Percentiles rank a stretch among this genome's conserved stretches.
Evolutionary conservation across 1,140 invertebrate species (phyloP).

Genomic region (Musca vetustissima): DNA sequence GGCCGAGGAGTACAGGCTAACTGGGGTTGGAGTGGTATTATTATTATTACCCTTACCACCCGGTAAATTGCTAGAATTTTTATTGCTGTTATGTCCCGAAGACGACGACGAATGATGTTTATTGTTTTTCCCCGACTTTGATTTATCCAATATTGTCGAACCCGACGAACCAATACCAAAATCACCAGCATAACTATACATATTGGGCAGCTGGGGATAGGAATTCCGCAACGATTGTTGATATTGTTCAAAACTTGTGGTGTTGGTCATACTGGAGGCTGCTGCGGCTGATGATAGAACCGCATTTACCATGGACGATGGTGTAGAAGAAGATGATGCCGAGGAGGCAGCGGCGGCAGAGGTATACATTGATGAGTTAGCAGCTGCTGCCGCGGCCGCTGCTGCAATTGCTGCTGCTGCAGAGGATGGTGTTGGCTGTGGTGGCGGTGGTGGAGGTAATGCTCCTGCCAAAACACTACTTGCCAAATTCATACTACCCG

Average conservation of each 20-base stretch:
- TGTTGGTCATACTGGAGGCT: neutral
- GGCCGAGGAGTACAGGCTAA: neutral
- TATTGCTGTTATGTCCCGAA: neutral
- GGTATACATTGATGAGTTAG: conserved; percentile 4
- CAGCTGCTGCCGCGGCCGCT: too few species aligned
- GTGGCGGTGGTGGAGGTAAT: neutral
- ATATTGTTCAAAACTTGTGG: conserved; percentile 1
- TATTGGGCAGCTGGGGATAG: neutral
- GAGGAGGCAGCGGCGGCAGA: too few species aligned
- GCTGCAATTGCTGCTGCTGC: too few species aligned
- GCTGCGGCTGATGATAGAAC: neutral
- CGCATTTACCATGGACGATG: neutral
- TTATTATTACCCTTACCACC: neutral
- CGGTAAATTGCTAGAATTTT: conserved; percentile 15
- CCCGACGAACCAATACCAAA: conserved; percentile 6
- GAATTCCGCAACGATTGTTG: neutral
- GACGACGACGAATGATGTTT: neutral
- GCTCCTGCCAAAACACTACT: neutral
- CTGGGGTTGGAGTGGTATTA: too few species aligned
- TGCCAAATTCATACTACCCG: conserved; percentile 2
- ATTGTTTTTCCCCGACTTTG: neutral
- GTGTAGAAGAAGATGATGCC: too few species aligned
- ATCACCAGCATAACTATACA: conserved; percentile 12
- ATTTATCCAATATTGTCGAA: conserved; percentile 5
- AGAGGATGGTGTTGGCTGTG: neutral